Evolutionary conservation across 2,888 invertebrate genomes (phyloP), one percentile per base, ranked within the genome.

Genomic region (Mellilla xanthometata): DNA sequence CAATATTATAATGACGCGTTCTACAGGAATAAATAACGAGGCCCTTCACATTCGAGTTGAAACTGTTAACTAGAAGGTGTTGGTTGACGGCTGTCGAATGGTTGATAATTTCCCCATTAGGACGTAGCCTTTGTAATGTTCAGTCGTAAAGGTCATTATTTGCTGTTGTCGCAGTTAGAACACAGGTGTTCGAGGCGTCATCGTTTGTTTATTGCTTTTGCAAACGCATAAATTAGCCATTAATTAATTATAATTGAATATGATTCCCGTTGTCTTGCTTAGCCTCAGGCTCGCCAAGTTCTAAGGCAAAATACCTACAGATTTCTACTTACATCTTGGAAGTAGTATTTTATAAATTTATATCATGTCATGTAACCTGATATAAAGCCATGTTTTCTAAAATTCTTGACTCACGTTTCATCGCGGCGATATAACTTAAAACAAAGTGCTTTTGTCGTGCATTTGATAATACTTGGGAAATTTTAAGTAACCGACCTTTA

Each of bases 151-250:
- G n/a, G 12, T 19, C 19, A 36, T 35, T 12, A 36, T 19, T 36
- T 27, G 8, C 12, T 4, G 19, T 28, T n/a, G n/a, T 15, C 8
- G 11, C n/a, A 11, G 11, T 19, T 36, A 24, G 30, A 39, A 33
- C 54, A 51, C 62, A 70, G 70, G 66, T 72, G 66, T 63, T 54
- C 33, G 32, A 42, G 34, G 45, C 58, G 58, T 64, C 64, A 58
- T 49, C 40, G 34, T 52, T 62, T 65, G 66, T 71, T 67, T 65
- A 67, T 68, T 49, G 57, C 60, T 60, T 60, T 52, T 56, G 60
- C 62, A 63, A 61, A 52, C 45, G 68, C 60, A 79, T 80, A 76
- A 71, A 76, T 76, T 76, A 72, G 64, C 66, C 62, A 68, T 73
- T 60, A 66, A 67, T 71, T 53, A 70, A 71, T 68, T 65, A 57